Percentiles rank a stretch among this genome's conserved stretches.
phyloP scores from a whole-genome alignment of 2,113 vertebrate genomes.

The Varanus salvator region DNA sequence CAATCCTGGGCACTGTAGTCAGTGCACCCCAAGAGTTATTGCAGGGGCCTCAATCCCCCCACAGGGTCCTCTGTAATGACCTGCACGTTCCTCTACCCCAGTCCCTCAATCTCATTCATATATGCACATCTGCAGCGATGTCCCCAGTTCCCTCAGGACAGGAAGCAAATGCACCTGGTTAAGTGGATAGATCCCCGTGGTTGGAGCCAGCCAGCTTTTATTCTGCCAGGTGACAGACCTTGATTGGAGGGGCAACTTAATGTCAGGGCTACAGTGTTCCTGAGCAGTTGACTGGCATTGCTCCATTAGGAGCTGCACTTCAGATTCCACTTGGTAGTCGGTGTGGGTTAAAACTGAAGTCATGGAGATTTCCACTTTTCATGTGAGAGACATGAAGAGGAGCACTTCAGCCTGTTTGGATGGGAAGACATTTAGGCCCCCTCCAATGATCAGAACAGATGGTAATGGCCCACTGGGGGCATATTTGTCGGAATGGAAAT shows the following conservation, averaged over 20 bases:
- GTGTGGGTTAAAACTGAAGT: constrained; percentile 51
- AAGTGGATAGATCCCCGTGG: not conserved
- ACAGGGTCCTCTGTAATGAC: too few species aligned
- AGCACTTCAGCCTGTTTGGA: constrained; percentile 58
- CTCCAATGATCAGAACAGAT: constrained; percentile 61
- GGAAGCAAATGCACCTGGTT: not conserved
- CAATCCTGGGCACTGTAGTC: too few species aligned
- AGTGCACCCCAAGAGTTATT: too few species aligned
- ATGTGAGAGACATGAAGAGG: constrained; percentile 46
- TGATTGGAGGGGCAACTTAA: constrained; percentile 60
- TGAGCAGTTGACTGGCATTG: constrained; percentile 49
- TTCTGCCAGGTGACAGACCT: constrained; percentile 47
- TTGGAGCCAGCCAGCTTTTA: constrained; percentile 41
- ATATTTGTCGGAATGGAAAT: constrained; percentile 64
- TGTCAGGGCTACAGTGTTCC: constrained; percentile 22
- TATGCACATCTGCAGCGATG: not conserved
- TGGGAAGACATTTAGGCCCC: constrained; percentile 49
- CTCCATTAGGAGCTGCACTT: constrained; percentile 51
- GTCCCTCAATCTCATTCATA: not conserved
- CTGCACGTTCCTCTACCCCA: not conserved
- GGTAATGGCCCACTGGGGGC: constrained; percentile 59
- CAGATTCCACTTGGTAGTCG: constrained; percentile 61
- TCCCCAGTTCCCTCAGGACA: not conserved
- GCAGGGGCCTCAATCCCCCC: too few species aligned
- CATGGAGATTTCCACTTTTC: constrained; percentile 43